These are phyloP conservation scores for Cheirogaleus medius DNA, from an alignment of 2,113 vertebrate genomes.

Conservation along the genomic window DNA sequence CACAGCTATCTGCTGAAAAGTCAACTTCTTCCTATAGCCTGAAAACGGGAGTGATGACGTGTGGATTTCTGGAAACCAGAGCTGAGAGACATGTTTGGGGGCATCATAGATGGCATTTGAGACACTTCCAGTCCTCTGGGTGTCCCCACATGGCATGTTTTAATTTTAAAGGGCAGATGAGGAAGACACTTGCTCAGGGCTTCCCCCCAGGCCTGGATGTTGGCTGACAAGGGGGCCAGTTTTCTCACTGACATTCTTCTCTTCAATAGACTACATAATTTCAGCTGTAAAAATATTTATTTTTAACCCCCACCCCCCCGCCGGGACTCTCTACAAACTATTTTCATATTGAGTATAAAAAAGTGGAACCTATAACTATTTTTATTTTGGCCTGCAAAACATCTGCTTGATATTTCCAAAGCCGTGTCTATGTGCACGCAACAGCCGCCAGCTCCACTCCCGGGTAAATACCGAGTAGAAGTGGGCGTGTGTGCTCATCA, in stretches of 20 bases:
- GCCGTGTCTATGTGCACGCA: not conserved
- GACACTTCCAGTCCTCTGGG: not conserved
- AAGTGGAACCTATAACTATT: not conserved
- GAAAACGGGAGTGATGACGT: not conserved
- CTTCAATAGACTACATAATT: not conserved
- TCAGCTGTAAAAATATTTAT: conserved; percentile 45
- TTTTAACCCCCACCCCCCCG: conserved; percentile 21
- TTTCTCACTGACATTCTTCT: not conserved
- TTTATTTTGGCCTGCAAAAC: not conserved
- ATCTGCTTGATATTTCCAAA: conserved; percentile 30
- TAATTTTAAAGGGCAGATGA: not conserved
- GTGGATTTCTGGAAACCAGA: not conserved
- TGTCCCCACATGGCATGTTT: not conserved
- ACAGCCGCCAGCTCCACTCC: not conserved
- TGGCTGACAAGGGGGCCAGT: not conserved
- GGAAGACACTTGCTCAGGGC: not conserved
- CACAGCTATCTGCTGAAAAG: not conserved
- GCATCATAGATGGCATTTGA: not conserved
- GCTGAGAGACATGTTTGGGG: not conserved
- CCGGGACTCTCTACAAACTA: not conserved
- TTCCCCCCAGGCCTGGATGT: not conserved
- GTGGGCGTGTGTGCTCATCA: not conserved
- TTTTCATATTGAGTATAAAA: conserved; percentile 21
- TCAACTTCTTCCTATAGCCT: not conserved
- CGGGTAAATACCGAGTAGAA: not conserved